These are phyloP conservation scores for Tetramorium parvispinum DNA, from an alignment of 1,140 invertebrate genomes.

Conservation along the genomic window DNA sequence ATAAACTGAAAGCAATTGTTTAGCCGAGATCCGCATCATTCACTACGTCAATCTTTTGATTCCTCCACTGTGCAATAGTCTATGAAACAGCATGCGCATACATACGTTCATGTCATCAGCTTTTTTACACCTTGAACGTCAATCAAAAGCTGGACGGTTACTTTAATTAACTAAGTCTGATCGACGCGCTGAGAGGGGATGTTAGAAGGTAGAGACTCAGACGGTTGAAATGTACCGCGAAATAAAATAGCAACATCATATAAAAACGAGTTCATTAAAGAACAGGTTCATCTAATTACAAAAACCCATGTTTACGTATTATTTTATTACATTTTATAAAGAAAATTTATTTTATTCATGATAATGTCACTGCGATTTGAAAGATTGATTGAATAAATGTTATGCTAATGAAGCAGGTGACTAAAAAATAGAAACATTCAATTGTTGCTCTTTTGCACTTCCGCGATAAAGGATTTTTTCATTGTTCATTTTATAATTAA, in stretches of 20 bases:
- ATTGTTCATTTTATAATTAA: constrained; percentile 7
- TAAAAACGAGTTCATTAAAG: constrained; percentile 16
- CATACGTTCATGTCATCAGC: constrained; percentile 11
- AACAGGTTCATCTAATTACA: constrained; percentile 19
- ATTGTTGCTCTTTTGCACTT: not conserved
- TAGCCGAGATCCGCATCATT: not conserved
- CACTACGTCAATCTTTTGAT: not conserved
- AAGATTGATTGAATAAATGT: not conserved
- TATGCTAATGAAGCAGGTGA: not conserved
- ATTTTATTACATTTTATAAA: not conserved
- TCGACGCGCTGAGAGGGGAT: not conserved
- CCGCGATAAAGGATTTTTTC: not conserved
- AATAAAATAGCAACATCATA: constrained; percentile 21
- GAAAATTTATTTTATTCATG: not conserved
- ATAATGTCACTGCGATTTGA: not conserved
- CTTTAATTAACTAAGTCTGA: constrained; percentile 74
- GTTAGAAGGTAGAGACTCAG: not conserved
- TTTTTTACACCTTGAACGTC: constrained; percentile 60
- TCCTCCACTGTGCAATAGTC: not conserved
- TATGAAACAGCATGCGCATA: not conserved
- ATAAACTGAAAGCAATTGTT: constrained; percentile 10
- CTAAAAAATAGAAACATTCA: not conserved
- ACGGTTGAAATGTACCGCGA: not conserved
- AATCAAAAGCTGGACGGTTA: constrained; percentile 70
- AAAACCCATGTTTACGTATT: not conserved